phyloP scores from a whole-genome alignment of 2,113 vertebrate species.

The Podarcis cretensis region DNA sequence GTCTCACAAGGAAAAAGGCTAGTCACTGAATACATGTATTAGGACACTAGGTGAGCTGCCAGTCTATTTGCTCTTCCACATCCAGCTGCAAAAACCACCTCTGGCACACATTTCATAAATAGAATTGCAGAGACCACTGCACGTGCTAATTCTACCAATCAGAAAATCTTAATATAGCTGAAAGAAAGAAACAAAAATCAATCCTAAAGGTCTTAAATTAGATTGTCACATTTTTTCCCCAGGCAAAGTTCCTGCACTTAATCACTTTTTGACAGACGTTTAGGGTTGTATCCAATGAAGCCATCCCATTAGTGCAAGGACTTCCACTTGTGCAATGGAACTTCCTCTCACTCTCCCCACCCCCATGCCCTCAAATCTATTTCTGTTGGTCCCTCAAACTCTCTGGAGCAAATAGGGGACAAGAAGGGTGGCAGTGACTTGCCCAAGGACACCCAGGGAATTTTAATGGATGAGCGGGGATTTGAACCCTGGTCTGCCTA shows the following conservation, averaged over 20 bases:
- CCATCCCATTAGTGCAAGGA: too few species aligned
- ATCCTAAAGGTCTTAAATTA: background rate
- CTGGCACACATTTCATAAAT: background rate
- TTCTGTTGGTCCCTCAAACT: too few species aligned
- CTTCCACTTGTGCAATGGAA: too few species aligned
- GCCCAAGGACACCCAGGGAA: background rate
- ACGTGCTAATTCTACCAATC: background rate
- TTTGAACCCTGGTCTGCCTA: background rate
- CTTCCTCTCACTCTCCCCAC: too few species aligned
- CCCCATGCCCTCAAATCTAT: too few species aligned
- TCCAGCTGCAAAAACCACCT: background rate
- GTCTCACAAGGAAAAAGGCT: accelerated
- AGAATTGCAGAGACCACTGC: background rate
- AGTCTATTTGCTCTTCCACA: background rate
- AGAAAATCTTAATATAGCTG: background rate
- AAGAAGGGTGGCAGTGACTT: background rate
- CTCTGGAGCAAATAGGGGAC: too few species aligned
- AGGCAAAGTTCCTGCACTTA: background rate
- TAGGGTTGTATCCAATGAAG: too few species aligned
- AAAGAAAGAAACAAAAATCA: background rate
- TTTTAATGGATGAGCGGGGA: background rate
- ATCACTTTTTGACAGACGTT: background rate
- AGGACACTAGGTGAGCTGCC: background rate
- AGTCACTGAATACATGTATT: accelerated
- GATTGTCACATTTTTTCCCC: background rate